Evolutionary conservation across 2,888 invertebrate species (phyloP).

Genomic region (Agrotis segetum): DNA sequence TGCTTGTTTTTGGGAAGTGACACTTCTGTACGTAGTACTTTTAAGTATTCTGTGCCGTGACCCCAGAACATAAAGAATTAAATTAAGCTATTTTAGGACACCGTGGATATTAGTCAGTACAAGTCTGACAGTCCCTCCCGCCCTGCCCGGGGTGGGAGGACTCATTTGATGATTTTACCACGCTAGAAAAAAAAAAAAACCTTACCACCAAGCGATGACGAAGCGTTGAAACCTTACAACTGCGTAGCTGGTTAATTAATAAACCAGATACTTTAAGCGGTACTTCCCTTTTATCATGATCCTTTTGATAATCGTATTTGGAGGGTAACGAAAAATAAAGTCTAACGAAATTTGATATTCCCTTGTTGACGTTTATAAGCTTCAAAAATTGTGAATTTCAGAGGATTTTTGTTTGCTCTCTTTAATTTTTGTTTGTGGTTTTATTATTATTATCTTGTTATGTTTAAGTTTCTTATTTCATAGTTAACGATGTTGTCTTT

Average conservation of each 20-base stretch:
- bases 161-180: no score
- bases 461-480: slow-evolving; percentile 9
- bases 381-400: slow-evolving; percentile 30
- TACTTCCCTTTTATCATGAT: slow-evolving; percentile 10
- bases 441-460: slow-evolving; percentile 27
- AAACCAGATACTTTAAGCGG: not conserved
- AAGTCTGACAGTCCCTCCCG: no score
- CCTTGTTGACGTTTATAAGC: slow-evolving; percentile 33
- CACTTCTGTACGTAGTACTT: no score
- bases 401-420: slow-evolving; percentile 16
- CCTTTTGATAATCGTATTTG: slow-evolving; percentile 2
- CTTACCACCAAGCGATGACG: not conserved
- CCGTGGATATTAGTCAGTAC: no score
- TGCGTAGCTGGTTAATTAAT: not conserved
- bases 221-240: not conserved
- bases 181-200: no score
- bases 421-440: slow-evolving; percentile 6
- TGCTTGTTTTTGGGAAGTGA: no score
- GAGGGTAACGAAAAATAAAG: slow-evolving; percentile 17
- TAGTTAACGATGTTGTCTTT: not conserved
- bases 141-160: no score
- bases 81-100: no score
- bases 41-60: no score
- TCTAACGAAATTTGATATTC: slow-evolving; percentile 37
- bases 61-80: no score